phyloP scores from a whole-genome alignment of 2,113 vertebrate species.

The Motacilla tschutschensis region DNA sequence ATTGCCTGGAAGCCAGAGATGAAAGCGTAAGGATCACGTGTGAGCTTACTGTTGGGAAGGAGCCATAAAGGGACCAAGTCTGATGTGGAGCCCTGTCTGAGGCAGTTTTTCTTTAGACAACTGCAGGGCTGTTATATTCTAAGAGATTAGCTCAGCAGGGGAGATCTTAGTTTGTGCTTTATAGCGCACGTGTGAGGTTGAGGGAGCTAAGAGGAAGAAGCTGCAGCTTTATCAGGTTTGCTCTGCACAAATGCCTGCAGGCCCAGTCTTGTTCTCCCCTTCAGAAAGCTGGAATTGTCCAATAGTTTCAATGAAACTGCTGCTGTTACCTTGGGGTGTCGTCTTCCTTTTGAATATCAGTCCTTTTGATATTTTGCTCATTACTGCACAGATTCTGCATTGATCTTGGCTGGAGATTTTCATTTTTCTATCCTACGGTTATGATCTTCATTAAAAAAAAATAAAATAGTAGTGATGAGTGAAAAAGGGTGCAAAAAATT shows the following conservation, averaged over 20 bases:
- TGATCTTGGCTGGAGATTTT: neutral
- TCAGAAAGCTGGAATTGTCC: neutral
- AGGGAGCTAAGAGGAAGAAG: neutral
- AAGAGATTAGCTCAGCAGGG: neutral
- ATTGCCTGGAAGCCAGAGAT: constrained; percentile 16
- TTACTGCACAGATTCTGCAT: neutral
- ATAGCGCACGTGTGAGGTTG: neutral
- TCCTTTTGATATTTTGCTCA: neutral
- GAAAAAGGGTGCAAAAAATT: neutral
- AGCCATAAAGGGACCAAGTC: neutral
- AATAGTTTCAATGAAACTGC: neutral
- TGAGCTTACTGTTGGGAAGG: neutral
- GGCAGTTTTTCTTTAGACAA: constrained; percentile 9
- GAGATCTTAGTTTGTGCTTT: neutral
- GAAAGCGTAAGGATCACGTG: neutral
- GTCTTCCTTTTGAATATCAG: neutral
- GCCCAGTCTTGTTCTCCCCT: neutral
- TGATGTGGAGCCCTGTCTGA: neutral
- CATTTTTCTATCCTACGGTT: neutral
- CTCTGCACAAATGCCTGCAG: neutral
- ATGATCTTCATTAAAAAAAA: neutral
- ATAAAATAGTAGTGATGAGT: neutral
- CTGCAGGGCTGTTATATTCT: constrained; percentile 3
- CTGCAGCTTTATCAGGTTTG: neutral
- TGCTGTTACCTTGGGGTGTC: neutral